Evolutionary conservation across 2,113 vertebrate genomes (phyloP).

Genomic region (Limnothrissa miodon): DNA sequence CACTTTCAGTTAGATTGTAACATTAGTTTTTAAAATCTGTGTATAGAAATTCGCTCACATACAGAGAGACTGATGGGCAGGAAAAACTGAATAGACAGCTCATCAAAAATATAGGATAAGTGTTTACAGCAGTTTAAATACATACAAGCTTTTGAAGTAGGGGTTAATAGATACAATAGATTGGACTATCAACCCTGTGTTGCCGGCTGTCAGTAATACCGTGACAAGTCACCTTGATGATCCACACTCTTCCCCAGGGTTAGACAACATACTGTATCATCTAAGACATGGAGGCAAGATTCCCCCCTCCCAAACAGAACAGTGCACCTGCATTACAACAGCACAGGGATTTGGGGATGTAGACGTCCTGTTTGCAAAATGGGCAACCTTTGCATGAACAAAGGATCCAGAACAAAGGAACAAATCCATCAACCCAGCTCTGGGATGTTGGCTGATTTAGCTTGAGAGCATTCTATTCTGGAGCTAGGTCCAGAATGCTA

Average conservation of each 20-base stretch:
- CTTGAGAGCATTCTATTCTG: not conserved
- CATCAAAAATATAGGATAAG: not conserved
- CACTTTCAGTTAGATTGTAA: too few relatives aligned
- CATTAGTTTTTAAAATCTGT: too few relatives aligned
- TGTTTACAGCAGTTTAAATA: not conserved
- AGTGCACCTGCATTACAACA: not conserved
- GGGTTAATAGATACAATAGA: not conserved
- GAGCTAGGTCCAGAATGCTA: not conserved
- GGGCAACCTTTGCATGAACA: conserved; percentile 7
- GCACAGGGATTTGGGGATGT: not conserved
- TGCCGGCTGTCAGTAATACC: not conserved
- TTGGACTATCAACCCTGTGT: not conserved
- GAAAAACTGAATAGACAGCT: too few relatives aligned
- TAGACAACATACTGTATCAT: not conserved
- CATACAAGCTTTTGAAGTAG: not conserved
- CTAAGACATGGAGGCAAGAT: not conserved
- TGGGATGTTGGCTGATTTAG: not conserved
- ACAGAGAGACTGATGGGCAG: too few relatives aligned
- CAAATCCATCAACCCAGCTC: not conserved
- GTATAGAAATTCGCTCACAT: too few relatives aligned
- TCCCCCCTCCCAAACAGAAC: not conserved
- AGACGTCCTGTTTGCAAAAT: not conserved
- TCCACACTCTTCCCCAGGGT: not conserved
- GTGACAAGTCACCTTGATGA: not conserved
- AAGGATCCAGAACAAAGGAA: too few relatives aligned